phyloP scores from a whole-genome alignment of 2,888 invertebrate species.

The Cantharis rufa region DNA sequence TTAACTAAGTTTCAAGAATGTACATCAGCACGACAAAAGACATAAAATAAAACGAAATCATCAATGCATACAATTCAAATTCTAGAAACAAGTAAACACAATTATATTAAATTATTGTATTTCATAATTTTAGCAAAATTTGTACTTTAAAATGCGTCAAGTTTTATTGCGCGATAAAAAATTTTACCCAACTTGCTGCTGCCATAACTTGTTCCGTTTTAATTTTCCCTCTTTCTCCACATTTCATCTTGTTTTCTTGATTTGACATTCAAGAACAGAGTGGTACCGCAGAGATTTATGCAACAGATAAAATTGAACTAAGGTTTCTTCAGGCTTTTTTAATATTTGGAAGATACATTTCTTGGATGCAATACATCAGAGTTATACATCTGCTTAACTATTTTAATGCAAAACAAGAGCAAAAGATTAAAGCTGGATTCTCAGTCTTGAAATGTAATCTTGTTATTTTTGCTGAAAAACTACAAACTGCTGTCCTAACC shows the following conservation, averaged over 20 bases:
- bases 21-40: neutral
- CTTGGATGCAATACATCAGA: neutral
- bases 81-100: conserved; percentile 7
- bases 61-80: conserved; percentile 4
- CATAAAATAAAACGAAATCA: neutral
- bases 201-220: neutral
- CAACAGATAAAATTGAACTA: neutral
- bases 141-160: neutral
- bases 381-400: neutral
- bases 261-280: neutral
- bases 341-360: neutral
- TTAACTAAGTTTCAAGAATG: neutral
- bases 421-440: neutral
- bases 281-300: neutral
- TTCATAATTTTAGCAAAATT: neutral
- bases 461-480: no score
- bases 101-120: neutral
- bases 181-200: neutral
- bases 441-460: neutral
- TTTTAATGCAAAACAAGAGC: neutral
- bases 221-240: neutral
- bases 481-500: no score
- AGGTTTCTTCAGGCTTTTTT: neutral
- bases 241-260: neutral
- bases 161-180: neutral